These are phyloP conservation scores for Drosophila diplacantha DNA, from an alignment of 2,888 invertebrate genomes.

Conservation along the genomic window DNA sequence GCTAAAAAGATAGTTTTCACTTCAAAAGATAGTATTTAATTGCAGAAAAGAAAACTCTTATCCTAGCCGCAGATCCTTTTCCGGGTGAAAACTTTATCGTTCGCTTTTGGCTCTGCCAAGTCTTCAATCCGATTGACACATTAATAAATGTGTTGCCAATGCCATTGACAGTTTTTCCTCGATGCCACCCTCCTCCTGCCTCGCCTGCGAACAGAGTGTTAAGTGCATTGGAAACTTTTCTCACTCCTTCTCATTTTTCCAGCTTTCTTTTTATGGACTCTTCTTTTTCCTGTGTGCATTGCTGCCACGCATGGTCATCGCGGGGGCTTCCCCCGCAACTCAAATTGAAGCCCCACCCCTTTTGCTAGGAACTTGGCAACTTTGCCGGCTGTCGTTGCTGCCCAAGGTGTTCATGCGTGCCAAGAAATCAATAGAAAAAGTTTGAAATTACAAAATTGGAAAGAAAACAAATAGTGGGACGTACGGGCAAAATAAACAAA, in stretches of 20 bases:
- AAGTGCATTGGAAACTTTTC: slow-evolving; percentile 67
- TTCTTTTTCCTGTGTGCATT: slow-evolving; percentile 47
- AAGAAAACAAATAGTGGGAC: slow-evolving; percentile 69
- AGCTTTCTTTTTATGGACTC: slow-evolving; percentile 44
- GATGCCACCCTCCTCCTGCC: slow-evolving; percentile 10
- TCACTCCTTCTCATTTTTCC: slow-evolving; percentile 17
- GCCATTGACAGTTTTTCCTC: slow-evolving; percentile 56
- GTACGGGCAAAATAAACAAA: slow-evolving; percentile 43
- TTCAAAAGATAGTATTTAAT: not conserved
- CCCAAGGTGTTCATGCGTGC: slow-evolving; percentile 72
- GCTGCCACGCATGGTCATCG: slow-evolving; percentile 66
- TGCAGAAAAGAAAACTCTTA: not conserved
- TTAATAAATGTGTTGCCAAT: slow-evolving; percentile 67
- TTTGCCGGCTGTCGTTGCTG: slow-evolving; percentile 52
- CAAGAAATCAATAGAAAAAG: slow-evolving; percentile 71
- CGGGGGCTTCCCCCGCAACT: slow-evolving; percentile 54
- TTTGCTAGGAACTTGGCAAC: slow-evolving; percentile 52
- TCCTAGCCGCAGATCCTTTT: slow-evolving; percentile 4
- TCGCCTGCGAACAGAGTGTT: slow-evolving; percentile 53
- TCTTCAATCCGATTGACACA: slow-evolving; percentile 65
- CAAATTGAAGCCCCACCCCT: slow-evolving; percentile 62
- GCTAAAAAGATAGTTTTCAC: not conserved
- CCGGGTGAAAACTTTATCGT: slow-evolving; percentile 30
- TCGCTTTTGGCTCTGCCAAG: slow-evolving; percentile 20
- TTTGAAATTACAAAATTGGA: slow-evolving; percentile 71